A percentile compares a stretch with the other conserved stretches of the same genome.
Conservation (phyloP, 1,140 invertebrate genomes). For the Ips nitidus region DNA sequence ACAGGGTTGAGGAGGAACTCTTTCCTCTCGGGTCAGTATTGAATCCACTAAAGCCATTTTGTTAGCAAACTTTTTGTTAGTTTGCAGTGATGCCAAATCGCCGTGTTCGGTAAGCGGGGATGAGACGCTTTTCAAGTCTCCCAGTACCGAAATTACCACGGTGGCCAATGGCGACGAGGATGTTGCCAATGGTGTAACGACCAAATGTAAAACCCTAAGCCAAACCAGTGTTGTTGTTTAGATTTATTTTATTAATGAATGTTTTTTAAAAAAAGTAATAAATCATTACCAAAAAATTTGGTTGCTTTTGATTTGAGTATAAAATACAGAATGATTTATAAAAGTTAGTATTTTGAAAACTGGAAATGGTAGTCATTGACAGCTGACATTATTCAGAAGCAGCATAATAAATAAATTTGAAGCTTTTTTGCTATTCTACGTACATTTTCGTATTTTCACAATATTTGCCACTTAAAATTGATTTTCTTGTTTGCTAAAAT, state of each 20-base stretch:
- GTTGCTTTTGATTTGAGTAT: too few relatives aligned
- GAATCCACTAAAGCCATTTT: neutral
- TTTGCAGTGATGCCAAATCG: slow-evolving; percentile 19
- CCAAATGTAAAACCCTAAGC: slow-evolving; percentile 29
- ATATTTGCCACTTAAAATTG: too few relatives aligned
- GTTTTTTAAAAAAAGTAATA: slow-evolving; percentile 27
- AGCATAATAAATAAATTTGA: too few relatives aligned
- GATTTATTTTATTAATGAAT: slow-evolving; percentile 29
- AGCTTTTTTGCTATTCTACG: too few relatives aligned
- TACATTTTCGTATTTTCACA: too few relatives aligned
- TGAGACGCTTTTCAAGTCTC: slow-evolving; percentile 36
- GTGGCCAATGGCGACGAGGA: slow-evolving; percentile 9
- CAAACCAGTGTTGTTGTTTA: slow-evolving; percentile 30
- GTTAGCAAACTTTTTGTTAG: neutral
- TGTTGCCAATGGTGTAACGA: slow-evolving; percentile 7
- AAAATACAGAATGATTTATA: too few relatives aligned
- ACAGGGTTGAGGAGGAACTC: slow-evolving; percentile 43
- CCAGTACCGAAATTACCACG: slow-evolving; percentile 45
- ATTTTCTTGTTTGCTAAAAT: too few relatives aligned
- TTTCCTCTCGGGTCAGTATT: slow-evolving; percentile 32
- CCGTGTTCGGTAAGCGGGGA: neutral
- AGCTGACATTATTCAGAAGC: too few relatives aligned
- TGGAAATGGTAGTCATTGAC: too few relatives aligned
- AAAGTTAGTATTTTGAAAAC: too few relatives aligned
- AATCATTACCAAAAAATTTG: neutral